Evolutionary conservation across 2,113 vertebrate genomes (phyloP).

Genomic region (Equus przewalskii): DNA sequence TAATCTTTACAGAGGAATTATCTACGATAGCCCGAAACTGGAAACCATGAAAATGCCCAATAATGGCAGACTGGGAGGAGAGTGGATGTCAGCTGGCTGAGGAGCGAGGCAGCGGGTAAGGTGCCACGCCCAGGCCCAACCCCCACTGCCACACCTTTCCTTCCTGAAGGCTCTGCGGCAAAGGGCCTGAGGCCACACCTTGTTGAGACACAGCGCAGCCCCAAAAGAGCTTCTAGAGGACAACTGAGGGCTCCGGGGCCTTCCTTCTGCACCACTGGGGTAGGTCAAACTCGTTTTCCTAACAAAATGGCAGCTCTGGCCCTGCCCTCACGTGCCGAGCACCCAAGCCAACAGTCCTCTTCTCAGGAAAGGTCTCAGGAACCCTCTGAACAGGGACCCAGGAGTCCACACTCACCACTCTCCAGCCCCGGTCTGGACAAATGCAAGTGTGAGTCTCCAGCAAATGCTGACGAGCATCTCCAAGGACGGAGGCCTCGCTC

Average conservation of each 20-base stretch:
- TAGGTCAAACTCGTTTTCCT: background rate
- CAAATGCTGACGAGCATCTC: fast-evolving
- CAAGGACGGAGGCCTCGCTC: background rate
- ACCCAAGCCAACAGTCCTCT: background rate
- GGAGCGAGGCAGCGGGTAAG: background rate
- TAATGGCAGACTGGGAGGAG: background rate
- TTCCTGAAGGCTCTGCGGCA: background rate
- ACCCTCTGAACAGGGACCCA: background rate
- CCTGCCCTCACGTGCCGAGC: background rate
- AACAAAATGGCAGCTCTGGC: background rate
- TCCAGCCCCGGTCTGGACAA: background rate
- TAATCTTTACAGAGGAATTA: background rate
- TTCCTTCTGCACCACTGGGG: background rate
- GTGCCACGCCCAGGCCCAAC: background rate
- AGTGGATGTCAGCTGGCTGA: background rate
- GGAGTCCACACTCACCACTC: background rate
- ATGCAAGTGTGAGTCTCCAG: background rate
- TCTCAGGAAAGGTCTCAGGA: background rate
- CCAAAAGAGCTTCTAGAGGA: background rate
- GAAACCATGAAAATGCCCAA: background rate
- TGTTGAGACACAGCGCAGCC: background rate
- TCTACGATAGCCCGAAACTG: background rate
- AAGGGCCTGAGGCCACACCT: background rate
- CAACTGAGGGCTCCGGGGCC: background rate
- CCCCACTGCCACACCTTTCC: fast-evolving